Percentiles rank a stretch among this genome's conserved stretches.
These are phyloP conservation scores for Stercorarius parasiticus DNA, from an alignment of 2,113 vertebrate species.

Conservation along the genomic window DNA sequence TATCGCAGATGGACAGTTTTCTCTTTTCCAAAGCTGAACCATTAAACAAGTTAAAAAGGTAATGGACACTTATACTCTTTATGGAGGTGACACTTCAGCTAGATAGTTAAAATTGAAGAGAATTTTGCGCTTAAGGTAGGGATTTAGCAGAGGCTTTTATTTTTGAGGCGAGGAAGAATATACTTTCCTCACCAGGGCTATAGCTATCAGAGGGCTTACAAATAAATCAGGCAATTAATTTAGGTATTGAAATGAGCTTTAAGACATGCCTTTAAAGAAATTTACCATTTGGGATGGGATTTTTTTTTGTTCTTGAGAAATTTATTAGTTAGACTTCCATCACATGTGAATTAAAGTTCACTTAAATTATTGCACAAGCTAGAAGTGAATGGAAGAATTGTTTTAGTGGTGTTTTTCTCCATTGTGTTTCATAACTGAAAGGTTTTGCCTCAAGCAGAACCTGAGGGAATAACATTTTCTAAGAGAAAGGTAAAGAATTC, in stretches of 20 bases:
- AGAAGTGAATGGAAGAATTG: background rate
- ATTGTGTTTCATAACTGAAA: background rate
- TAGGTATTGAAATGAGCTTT: background rate
- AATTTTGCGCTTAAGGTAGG: background rate
- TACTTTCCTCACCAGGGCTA: background rate
- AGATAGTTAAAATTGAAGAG: background rate
- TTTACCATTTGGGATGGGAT: background rate
- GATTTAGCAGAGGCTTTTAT: background rate
- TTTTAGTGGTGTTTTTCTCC: background rate
- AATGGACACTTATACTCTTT: background rate
- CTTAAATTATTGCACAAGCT: background rate
- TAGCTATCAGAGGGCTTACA: background rate
- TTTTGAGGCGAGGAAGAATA: background rate
- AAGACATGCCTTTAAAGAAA: background rate
- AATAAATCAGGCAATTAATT: background rate
- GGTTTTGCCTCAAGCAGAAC: background rate
- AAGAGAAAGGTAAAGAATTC: background rate
- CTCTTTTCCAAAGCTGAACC: background rate
- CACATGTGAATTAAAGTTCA: background rate
- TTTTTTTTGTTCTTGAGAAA: background rate
- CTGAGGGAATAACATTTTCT: background rate
- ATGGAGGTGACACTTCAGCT: background rate
- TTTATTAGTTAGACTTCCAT: background rate
- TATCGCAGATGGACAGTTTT: slow-evolving; percentile 10
- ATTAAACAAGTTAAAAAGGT: background rate